Percentiles rank a stretch among this genome's conserved stretches.
Evolutionary conservation across 2,797 vertebrate species (phyloP).

Genomic region (Rhabdomys pumilio): DNA sequence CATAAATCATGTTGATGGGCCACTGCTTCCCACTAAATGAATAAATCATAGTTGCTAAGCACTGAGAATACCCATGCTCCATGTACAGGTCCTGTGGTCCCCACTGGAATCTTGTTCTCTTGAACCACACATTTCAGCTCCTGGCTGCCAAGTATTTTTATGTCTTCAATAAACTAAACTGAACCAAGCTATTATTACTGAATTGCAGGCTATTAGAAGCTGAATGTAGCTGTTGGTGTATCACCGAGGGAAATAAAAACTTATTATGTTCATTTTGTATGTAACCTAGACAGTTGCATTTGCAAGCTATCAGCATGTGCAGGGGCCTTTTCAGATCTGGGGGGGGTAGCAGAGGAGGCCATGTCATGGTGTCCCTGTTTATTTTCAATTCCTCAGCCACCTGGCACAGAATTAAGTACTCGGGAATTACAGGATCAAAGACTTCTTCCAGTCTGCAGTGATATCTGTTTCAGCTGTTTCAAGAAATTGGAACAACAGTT

Average conservation of each 20-base stretch:
- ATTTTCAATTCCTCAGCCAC: slow-evolving; percentile 25
- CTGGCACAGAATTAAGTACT: slow-evolving; percentile 1
- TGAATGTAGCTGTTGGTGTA: slow-evolving; percentile 82
- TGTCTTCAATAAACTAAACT: slow-evolving; percentile 87
- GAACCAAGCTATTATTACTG: slow-evolving; percentile 85
- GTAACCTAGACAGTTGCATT: slow-evolving; percentile 81
- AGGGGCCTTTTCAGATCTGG: slow-evolving; percentile 60
- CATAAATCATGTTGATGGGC: slow-evolving; percentile 64
- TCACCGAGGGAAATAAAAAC: slow-evolving; percentile 88
- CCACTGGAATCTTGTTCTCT: slow-evolving; percentile 76
- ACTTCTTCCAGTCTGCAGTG: neutral
- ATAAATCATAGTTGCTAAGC: slow-evolving; percentile 76
- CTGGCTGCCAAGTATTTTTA: slow-evolving; percentile 83
- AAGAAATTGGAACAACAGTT: slow-evolving; percentile 11
- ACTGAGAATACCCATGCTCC: slow-evolving; percentile 38
- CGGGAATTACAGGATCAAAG: slow-evolving; percentile 7
- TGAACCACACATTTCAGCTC: slow-evolving; percentile 81
- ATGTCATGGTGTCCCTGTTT: slow-evolving; percentile 10
- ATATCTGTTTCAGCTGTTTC: slow-evolving; percentile 33
- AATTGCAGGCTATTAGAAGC: slow-evolving; percentile 85
- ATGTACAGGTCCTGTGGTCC: slow-evolving; percentile 64
- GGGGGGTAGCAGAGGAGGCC: neutral
- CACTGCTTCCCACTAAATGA: slow-evolving; percentile 67
- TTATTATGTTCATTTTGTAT: slow-evolving; percentile 83
- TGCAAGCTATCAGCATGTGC: slow-evolving; percentile 77